These are phyloP conservation scores for Limenitis camilla DNA, from an alignment of 2,888 invertebrate genomes.

Conservation along the genomic window DNA sequence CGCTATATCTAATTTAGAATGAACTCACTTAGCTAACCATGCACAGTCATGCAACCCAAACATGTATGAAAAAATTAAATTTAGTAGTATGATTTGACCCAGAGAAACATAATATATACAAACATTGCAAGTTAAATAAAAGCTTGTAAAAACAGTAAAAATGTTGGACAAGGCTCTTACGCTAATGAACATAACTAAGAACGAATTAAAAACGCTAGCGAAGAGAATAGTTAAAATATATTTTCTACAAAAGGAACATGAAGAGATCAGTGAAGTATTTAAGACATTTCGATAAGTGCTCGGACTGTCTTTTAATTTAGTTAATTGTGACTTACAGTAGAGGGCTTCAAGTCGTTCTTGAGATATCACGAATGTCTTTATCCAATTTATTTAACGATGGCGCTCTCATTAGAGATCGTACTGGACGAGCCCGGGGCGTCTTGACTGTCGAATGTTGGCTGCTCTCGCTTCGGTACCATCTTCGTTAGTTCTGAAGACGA, in stretches of 20 bases:
- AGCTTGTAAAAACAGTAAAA: conserved; percentile 5
- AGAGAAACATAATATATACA: no score
- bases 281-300: conserved; percentile 59
- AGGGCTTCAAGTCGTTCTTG: conserved; percentile 69
- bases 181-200: conserved; percentile 19
- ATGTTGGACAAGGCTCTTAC: conserved; percentile 2
- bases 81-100: no score
- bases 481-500: conserved; percentile 46
- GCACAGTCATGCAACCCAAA: no score
- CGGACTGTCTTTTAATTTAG: conserved; percentile 73
- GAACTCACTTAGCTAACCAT: no score
- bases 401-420: conserved; percentile 66
- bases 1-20: no score
- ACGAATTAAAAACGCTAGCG: conserved; percentile 37
- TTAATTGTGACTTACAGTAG: conserved; percentile 71
- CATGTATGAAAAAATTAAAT: no score
- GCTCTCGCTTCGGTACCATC: conserved; percentile 44
- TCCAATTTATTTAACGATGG: conserved; percentile 74
- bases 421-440: conserved; percentile 41
- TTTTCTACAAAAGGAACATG: conserved; percentile 33
- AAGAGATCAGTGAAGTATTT: conserved; percentile 37
- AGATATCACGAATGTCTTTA: conserved; percentile 74
- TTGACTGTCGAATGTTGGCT: conserved; percentile 40
- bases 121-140: no score
- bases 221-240: conserved; percentile 7